Evolutionary conservation across 2,888 invertebrate genomes (phyloP), one percentile per base, ranked within the genome.

Genomic region (Diaphora mendica): DNA sequence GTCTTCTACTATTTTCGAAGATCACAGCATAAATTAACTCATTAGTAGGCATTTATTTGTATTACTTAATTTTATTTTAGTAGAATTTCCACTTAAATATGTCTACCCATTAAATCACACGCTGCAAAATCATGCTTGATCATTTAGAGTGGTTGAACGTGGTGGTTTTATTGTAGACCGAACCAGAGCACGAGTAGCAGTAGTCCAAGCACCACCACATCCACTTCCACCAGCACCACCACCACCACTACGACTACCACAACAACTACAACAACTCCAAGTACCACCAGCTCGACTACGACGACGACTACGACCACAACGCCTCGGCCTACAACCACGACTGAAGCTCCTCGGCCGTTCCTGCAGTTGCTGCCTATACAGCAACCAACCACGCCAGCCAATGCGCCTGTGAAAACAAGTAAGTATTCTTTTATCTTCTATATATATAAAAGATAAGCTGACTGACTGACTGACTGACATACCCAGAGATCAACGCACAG

Each of bases 351-450:
- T 77, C 90, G 89, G 33, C 94, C 95, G 23, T 95, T 93, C 91
- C 88, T 95, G 80, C 95, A 95, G 81, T 86, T 95, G 78, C 87
- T 95, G 82, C 96, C 96, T 39, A 94, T 96, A 81, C 91, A 93
- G 80, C 20, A n/a, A 0, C 64, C 33, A 66, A 81, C 87, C 48
- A 87, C 88, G 3, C 85, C 86, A 72, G 80, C 85, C 33, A 90
- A 79, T 70, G 87, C 90, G 15, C 88, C 91, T 17, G 79, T 85
- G 11, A 93, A 92, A 84, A 88, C 90, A 83, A 91, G 94, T 94
- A 84, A 86, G 83, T 35, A 62, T 4, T 62, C 0, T 30, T 7
- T 17, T 62, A 7, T 17, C 5, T n/a, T n/a, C n/a, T n/a, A n/a
- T n/a, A n/a, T n/a, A n/a, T n/a, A n/a, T n/a, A n/a, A n/a, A n/a